Percentiles rank a stretch among this genome's conserved stretches.
Conservation (phyloP, 2,888 invertebrate genomes). For the Acronicta alni region DNA sequence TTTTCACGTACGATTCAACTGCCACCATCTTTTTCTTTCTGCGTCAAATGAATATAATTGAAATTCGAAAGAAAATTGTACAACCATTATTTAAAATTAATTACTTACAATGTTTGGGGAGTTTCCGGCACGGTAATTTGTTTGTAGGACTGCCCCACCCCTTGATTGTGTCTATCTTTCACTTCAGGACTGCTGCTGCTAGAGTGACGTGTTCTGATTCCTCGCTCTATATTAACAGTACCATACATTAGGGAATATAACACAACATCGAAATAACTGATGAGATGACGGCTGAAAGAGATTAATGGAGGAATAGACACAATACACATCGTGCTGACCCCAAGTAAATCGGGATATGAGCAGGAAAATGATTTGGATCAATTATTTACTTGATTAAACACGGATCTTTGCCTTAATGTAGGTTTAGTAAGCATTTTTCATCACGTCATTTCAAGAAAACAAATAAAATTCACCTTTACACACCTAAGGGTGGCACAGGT, state of each 20-base stretch:
- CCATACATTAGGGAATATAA: too few relatives aligned
- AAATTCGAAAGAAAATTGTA: neutral
- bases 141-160: constrained; percentile 46
- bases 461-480: constrained; percentile 83
- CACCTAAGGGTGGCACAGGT: constrained; percentile 74
- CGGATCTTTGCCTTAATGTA: neutral
- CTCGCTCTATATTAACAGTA: constrained; percentile 54
- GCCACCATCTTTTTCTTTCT: constrained; percentile 74
- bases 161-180: constrained; percentile 41
- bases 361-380: too few relatives aligned
- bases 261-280: too few relatives aligned
- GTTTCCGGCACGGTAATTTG: constrained; percentile 52
- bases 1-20: constrained; percentile 76
- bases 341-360: too few relatives aligned
- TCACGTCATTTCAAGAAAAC: constrained; percentile 21
- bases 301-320: too few relatives aligned
- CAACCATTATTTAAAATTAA: neutral
- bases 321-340: too few relatives aligned
- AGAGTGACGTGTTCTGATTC: constrained; percentile 57
- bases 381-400: too few relatives aligned
- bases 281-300: too few relatives aligned
- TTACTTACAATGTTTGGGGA: constrained; percentile 65
- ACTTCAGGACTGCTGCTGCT: constrained; percentile 62
- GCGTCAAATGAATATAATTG: constrained; percentile 8
- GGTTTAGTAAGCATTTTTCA: neutral